phyloP scores from a whole-genome alignment of 2,888 invertebrate genomes.

The Cryptocephalus moraei region DNA sequence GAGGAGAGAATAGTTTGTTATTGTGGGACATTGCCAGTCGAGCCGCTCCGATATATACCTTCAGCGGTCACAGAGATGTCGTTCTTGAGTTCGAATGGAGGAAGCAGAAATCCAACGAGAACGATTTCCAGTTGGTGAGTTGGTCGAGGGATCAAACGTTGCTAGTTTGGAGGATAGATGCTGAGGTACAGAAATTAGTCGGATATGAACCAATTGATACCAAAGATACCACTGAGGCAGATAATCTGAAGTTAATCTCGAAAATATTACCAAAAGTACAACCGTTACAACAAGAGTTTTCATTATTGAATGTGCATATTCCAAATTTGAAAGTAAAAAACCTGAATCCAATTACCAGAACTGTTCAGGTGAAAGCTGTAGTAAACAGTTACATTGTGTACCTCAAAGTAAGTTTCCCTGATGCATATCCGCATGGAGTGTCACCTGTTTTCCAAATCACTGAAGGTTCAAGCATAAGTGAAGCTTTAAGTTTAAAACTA shows the following conservation, averaged over 20 bases:
- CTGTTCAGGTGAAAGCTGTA: slow-evolving; percentile 47
- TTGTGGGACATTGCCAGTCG: slow-evolving; percentile 66
- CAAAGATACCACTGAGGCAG: slow-evolving; percentile 12
- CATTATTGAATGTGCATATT: slow-evolving; percentile 63
- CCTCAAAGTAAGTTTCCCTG: slow-evolving; percentile 61
- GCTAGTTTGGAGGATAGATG: slow-evolving; percentile 83
- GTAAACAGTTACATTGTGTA: slow-evolving; percentile 45
- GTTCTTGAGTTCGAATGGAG: slow-evolving; percentile 94
- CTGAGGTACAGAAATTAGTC: slow-evolving; percentile 72
- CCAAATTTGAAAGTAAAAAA: slow-evolving; percentile 55
- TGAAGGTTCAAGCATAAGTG: slow-evolving; percentile 56
- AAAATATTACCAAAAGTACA: slow-evolving; percentile 41
- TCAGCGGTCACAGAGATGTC: slow-evolving; percentile 76
- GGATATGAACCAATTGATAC: slow-evolving; percentile 53
- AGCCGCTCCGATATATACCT: slow-evolving; percentile 73
- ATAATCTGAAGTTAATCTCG: slow-evolving; percentile 15
- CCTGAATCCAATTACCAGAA: slow-evolving; percentile 43
- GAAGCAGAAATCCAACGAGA: slow-evolving; percentile 46
- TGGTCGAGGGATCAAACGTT: slow-evolving; percentile 94
- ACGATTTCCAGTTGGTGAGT: slow-evolving; percentile 77
- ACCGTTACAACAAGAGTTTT: slow-evolving; percentile 65
- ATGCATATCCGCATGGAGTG: slow-evolving; percentile 60
- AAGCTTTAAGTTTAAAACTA: slow-evolving; percentile 59
- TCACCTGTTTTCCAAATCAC: slow-evolving; percentile 58
- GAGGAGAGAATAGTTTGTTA: slow-evolving; percentile 75